These are phyloP conservation scores for Sciurus niger DNA, from an alignment of 2,113 vertebrate genomes.

Conservation along the genomic window DNA sequence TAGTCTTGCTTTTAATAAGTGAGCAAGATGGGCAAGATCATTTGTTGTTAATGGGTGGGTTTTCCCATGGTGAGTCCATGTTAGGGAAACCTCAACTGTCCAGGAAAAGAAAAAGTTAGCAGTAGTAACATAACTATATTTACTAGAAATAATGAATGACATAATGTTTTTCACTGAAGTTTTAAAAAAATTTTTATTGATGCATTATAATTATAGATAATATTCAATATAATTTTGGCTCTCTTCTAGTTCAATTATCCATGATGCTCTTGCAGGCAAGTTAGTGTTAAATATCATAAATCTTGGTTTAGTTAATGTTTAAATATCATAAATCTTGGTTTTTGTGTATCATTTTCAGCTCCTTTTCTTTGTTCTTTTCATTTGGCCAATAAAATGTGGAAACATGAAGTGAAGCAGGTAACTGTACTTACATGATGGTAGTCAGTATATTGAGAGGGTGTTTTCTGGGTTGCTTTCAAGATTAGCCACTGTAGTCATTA, in stretches of 20 bases:
- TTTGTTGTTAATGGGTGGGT: not conserved
- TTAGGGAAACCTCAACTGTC: not conserved
- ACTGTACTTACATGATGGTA: not conserved
- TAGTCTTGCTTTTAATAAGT: not conserved
- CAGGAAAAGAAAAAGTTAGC: not conserved
- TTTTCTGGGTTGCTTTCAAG: not conserved
- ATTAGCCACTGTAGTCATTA: not conserved
- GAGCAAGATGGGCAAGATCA: not conserved
- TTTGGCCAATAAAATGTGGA: not conserved
- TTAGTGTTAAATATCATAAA: not conserved
- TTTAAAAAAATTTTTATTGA: too few species aligned
- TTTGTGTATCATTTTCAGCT: not conserved
- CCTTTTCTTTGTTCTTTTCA: not conserved
- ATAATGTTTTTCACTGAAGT: not conserved
- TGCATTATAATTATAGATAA: too few species aligned
- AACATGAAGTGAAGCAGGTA: not conserved
- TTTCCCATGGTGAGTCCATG: not conserved
- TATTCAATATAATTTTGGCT: not conserved
- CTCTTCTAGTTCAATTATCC: not conserved
- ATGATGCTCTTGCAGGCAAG: not conserved
- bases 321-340: slow-evolving; percentile 29
- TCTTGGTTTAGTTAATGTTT: too few species aligned
- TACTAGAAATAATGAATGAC: not conserved
- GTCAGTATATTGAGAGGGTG: not conserved
- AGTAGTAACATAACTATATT: not conserved